A percentile compares a stretch with the other conserved stretches of the same genome.
Evolutionary conservation across 2,888 invertebrate species (phyloP).

Genomic region (Amiota communis): DNA sequence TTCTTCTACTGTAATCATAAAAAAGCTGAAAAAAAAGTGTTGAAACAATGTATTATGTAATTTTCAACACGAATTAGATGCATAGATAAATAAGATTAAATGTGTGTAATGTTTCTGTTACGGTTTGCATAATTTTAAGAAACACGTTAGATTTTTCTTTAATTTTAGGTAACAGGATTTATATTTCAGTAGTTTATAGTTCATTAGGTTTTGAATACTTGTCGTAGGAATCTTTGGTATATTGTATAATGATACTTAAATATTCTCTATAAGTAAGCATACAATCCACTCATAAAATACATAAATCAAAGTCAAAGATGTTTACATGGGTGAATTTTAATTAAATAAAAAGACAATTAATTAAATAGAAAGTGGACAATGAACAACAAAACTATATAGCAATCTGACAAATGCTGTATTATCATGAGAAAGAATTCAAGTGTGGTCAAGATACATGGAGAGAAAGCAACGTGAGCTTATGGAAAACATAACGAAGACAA

Average conservation of each 20-base stretch:
- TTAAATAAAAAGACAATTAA: not conserved
- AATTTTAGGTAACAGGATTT: too few relatives aligned
- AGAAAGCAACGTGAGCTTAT: slow-evolving; percentile 7
- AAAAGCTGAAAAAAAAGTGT: too few relatives aligned
- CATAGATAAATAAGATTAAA: not conserved
- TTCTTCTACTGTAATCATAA: too few relatives aligned
- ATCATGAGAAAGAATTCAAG: not conserved
- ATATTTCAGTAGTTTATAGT: too few relatives aligned
- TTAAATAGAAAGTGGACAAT: not conserved
- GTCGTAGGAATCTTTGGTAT: too few relatives aligned
- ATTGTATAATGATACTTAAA: too few relatives aligned
- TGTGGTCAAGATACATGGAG: too few relatives aligned
- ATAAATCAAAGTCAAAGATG: slow-evolving; percentile 13
- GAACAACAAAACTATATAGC: not conserved
- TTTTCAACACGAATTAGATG: too few relatives aligned
- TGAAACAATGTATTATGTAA: too few relatives aligned
- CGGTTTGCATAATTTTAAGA: too few relatives aligned
- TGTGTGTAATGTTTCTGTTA: not conserved
- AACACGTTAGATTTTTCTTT: too few relatives aligned
- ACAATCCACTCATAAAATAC: not conserved
- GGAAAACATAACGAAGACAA: slow-evolving; percentile 8
- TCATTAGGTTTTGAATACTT: too few relatives aligned
- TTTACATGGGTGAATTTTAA: not conserved
- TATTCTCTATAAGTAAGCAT: not conserved
- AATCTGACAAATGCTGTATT: not conserved